Evolutionary conservation across 2,113 vertebrate species (phyloP), one percentile per base, ranked within the genome.

Genomic region (Anser cygnoides): DNA sequence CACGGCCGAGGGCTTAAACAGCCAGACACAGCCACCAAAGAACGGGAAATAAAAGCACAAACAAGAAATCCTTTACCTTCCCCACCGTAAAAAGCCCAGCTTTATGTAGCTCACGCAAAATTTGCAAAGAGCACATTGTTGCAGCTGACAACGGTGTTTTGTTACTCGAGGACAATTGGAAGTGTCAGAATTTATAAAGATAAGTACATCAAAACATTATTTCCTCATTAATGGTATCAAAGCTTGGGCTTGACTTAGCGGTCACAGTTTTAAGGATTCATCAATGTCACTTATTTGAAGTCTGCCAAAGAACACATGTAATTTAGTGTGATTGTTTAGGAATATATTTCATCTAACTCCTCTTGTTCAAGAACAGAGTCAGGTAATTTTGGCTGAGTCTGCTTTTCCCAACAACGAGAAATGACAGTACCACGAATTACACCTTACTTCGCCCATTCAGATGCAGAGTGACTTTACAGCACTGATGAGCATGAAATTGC

Each of bases 251-350:
- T 87, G 58, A 86, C 91, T 96, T 81, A 95, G 94, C 16, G 94
- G 96, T 73, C 95, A 84, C 67, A 43, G 73, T 76, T 92, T 91
- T 73, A 84, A 75, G 66, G 87, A 87, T 88, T 95, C 83, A 78
- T 90, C 94, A 85, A 9, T 54, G 83, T 95, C 91, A 81, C 58
- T 93, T 72, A 89, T 89, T 76, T 93, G 80, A 83, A 95, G 80
- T 31, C 87, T 89, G 79, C 72, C 87, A 95, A 87, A 94, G 93
- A 25, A 71, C 80, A 93, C 70, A 21, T 15, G 21, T 77, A 92
- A 95, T 96, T 97, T 90, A 93, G 90, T 84, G 78, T 85, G 72
- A 77, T 71, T 95, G 84, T 95, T 96, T 94, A 84, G 95, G 83
- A 90, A 95, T 50, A 77, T 4, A 77, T 90, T 94, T 88, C 81